Conservation (phyloP, 92 coral and sea anemone species). For the Porites divaricata region DNA sequence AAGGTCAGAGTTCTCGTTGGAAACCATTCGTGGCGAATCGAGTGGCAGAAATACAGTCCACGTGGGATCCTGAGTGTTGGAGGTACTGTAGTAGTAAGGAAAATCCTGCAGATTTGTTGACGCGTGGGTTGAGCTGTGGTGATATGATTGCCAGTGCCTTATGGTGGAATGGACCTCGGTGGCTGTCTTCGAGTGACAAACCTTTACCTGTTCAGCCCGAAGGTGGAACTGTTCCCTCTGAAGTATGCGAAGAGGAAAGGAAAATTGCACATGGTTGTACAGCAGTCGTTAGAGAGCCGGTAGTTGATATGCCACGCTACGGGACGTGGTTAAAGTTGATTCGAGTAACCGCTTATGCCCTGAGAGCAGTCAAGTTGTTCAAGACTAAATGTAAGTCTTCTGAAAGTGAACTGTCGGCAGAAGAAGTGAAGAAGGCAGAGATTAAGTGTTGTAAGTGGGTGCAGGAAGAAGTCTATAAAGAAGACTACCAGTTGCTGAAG, state of each 20-base stretch:
- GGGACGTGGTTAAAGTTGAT: constrained; percentile 50
- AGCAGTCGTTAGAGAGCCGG: constrained; percentile 15
- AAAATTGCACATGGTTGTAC: constrained; percentile 25
- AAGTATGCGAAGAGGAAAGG: constrained; percentile 39
- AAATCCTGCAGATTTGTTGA: constrained; percentile 44
- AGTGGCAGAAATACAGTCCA: too few species aligned
- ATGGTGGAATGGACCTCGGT: constrained; percentile 41
- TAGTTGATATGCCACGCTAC: constrained; percentile 20
- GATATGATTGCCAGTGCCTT: neutral
- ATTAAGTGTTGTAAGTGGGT: constrained; percentile 27
- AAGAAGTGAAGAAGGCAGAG: constrained; percentile 45
- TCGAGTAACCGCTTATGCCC: constrained; percentile 44
- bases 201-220: neutral
- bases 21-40: too few species aligned
- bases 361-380: constrained; percentile 43
- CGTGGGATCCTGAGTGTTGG: constrained; percentile 38
- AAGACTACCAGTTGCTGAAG: constrained; percentile 23
- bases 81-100: constrained; percentile 22
- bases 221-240: neutral
- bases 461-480: constrained; percentile 30
- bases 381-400: constrained; percentile 4
- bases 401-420: constrained; percentile 37
- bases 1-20: too few species aligned
- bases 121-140: constrained; percentile 28
- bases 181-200: constrained; percentile 15